Conservation (phyloP, 2,888 invertebrate species). For the Megastigmus dorsalis region DNA sequence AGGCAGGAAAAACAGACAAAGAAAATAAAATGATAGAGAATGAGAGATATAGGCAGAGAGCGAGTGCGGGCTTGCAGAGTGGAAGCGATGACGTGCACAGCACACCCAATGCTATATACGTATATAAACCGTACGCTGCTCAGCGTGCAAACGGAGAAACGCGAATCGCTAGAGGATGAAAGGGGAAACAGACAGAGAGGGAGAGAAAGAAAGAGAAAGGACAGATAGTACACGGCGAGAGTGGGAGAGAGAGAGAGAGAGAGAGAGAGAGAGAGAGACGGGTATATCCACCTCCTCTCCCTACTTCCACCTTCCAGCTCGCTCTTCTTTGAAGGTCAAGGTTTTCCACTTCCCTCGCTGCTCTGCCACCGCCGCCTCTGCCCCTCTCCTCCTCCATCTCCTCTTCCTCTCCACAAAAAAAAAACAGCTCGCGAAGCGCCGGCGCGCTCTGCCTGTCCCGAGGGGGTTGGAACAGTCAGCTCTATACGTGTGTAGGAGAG, state of each 20-base stretch:
- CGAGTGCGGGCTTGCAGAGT: too few relatives aligned
- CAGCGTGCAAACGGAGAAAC: too few relatives aligned
- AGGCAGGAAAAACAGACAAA: too few relatives aligned
- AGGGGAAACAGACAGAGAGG: not conserved
- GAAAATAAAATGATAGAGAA: too few relatives aligned
- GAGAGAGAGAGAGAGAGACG: slow-evolving; percentile 30
- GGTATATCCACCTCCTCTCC: slow-evolving; percentile 57
- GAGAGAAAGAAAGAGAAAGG: slow-evolving; percentile 30
- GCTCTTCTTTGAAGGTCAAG: slow-evolving; percentile 71
- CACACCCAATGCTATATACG: too few relatives aligned
- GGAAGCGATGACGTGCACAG: too few relatives aligned
- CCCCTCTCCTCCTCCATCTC: too few relatives aligned
- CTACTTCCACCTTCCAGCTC: slow-evolving; percentile 57
- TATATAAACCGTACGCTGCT: too few relatives aligned
- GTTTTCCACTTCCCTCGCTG: slow-evolving; percentile 60
- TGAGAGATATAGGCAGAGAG: too few relatives aligned
- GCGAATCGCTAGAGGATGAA: not conserved
- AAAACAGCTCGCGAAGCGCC: slow-evolving; percentile 3
- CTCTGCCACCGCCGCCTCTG: not conserved
- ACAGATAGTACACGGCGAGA: too few relatives aligned
- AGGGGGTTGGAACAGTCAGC: not conserved
- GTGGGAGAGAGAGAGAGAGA: slow-evolving; percentile 2
- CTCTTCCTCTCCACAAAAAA: too few relatives aligned
- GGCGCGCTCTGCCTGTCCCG: slow-evolving; percentile 4
- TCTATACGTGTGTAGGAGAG: not conserved